A percentile compares a stretch with the other conserved stretches of the same genome.
Conservation (phyloP, 2,113 vertebrate species). For the Apodemus sylvaticus region DNA sequence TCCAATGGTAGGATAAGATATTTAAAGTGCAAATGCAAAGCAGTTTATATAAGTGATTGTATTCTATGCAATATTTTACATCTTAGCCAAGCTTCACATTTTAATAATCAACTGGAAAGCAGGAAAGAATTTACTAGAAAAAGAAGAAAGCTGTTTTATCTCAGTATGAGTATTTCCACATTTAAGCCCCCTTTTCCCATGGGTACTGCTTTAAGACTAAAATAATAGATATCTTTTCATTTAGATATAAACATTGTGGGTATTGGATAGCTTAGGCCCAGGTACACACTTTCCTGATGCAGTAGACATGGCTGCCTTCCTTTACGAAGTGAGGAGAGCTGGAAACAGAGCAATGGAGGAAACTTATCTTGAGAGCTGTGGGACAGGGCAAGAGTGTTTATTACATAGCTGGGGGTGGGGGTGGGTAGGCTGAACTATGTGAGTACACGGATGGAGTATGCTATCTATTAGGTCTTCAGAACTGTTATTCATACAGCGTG, state of each 20-base stretch:
- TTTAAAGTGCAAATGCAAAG: slow-evolving; percentile 9
- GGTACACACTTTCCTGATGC: not conserved
- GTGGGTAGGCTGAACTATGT: not conserved
- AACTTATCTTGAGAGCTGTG: slow-evolving; percentile 37
- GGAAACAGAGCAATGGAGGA: slow-evolving; percentile 11
- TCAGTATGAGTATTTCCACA: slow-evolving; percentile 31
- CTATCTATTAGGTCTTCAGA: not conserved
- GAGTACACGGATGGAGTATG: not conserved
- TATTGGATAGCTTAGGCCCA: not conserved
- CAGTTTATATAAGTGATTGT: not conserved
- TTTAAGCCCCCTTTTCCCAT: not conserved
- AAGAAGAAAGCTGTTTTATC: slow-evolving; percentile 36
- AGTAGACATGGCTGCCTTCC: not conserved
- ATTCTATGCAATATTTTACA: not conserved
- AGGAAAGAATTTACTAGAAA: not conserved
- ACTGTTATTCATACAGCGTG: slow-evolving; percentile 2
- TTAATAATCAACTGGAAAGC: slow-evolving; percentile 30
- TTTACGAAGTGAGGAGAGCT: not conserved
- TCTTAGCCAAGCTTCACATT: slow-evolving; percentile 14
- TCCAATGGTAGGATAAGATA: not conserved
- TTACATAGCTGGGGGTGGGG: not conserved
- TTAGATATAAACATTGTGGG: not conserved
- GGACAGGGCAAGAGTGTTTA: not conserved
- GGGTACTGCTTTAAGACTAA: not conserved
- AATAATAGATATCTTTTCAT: slow-evolving; percentile 18